Percentiles rank a stretch among this genome's conserved stretches.
phyloP scores from a whole-genome alignment of 2,797 vertebrate species.

The Stomatorhinus walkeri region DNA sequence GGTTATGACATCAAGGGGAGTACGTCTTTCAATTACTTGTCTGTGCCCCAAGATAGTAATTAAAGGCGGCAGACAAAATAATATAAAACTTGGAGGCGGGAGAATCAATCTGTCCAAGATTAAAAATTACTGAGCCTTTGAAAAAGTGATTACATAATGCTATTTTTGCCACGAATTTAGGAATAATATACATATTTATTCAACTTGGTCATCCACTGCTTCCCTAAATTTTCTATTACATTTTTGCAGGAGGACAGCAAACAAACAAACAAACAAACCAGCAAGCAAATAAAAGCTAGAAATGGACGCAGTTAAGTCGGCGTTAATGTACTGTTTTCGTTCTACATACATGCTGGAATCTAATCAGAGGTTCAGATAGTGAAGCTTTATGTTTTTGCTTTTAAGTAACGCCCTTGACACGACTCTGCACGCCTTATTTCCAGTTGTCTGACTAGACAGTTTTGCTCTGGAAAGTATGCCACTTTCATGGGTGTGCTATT shows the following conservation, averaged over 20 bases:
- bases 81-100: not conserved
- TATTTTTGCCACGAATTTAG: not conserved
- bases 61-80: conserved; percentile 12
- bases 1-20: not conserved
- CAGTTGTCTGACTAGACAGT: conserved; percentile 24
- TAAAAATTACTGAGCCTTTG: conserved; percentile 13
- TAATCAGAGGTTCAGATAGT: too few relatives aligned
- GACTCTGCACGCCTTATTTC: conserved; percentile 7
- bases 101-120: conserved; percentile 14
- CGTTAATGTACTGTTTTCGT: not conserved
- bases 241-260: not conserved
- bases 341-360: not conserved
- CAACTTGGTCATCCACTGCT: not conserved
- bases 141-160: conserved; percentile 1
- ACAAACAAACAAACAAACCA: not conserved
- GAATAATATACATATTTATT: not conserved
- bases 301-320: not conserved
- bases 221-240: not conserved
- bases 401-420: conserved; percentile 1
- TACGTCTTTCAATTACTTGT: conserved; percentile 4
- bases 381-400: not conserved
- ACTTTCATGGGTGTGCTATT: conserved; percentile 24
- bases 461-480: conserved; percentile 29
- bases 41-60: not conserved
- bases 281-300: not conserved